These are phyloP conservation scores for Heliconius charithonia DNA, from an alignment of 2,888 invertebrate genomes.

Conservation along the genomic window DNA sequence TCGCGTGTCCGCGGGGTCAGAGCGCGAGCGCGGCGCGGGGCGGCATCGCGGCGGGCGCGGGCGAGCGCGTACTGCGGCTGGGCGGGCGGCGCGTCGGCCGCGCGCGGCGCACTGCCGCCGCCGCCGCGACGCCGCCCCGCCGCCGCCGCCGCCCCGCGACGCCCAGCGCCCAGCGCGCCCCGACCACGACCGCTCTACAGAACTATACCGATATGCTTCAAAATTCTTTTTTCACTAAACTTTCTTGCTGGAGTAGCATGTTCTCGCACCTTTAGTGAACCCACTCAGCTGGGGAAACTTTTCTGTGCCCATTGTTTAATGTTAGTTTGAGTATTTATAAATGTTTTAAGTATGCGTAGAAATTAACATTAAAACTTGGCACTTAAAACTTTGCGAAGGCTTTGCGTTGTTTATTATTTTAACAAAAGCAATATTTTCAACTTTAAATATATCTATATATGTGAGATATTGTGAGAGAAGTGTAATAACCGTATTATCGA, in stretches of 20 bases:
- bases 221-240: conserved; percentile 73
- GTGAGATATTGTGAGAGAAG: not conserved
- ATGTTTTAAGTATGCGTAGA: not conserved
- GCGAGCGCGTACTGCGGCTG: conserved; percentile 65
- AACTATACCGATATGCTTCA: conserved; percentile 69
- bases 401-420: not conserved
- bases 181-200: conserved; percentile 50
- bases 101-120: conserved; percentile 84
- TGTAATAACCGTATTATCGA: not conserved
- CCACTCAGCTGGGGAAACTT: conserved; percentile 42
- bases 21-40: conserved; percentile 65
- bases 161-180: conserved; percentile 53
- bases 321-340: conserved; percentile 34
- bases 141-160: conserved; percentile 58
- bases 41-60: conserved; percentile 59
- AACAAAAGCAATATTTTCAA: not conserved
- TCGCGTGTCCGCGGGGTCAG: conserved; percentile 61
- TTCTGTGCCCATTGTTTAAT: conserved; percentile 39
- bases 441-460: not conserved
- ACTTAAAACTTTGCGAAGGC: not conserved
- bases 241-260: conserved; percentile 49
- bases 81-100: conserved; percentile 81
- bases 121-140: conserved; percentile 63
- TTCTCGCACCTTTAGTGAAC: conserved; percentile 42
- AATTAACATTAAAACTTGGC: conserved; percentile 9